Evolutionary conservation across 2,113 vertebrate genomes (phyloP).

Genomic region (Macheiramphus alcinus): DNA sequence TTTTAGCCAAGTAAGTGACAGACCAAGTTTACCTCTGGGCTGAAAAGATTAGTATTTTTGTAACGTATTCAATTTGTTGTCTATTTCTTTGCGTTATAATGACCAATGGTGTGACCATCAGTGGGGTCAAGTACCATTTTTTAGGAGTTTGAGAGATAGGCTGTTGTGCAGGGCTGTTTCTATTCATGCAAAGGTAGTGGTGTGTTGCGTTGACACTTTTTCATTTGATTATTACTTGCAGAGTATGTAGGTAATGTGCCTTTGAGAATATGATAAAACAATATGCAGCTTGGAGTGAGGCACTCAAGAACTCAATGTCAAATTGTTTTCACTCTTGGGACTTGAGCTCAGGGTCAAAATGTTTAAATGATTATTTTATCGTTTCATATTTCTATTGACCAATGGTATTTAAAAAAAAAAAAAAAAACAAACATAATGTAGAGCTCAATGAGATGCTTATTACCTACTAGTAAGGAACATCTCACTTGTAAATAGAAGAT

Average conservation of each 20-base stretch:
- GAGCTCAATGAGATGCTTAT: not conserved
- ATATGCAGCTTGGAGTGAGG: not conserved
- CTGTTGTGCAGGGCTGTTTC: not conserved
- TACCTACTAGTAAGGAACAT: not conserved
- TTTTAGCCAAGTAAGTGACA: not conserved
- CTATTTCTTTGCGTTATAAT: not conserved
- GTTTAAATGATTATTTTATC: not conserved
- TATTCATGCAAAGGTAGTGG: accelerated
- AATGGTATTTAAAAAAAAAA: not conserved
- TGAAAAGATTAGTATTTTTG: not conserved
- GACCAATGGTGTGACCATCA: not conserved
- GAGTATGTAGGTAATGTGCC: not conserved
- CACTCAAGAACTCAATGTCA: not conserved
- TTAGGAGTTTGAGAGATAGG: not conserved
- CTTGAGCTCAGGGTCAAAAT: not conserved
- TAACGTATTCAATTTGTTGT: not conserved
- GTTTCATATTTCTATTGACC: not conserved
- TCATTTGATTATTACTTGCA: not conserved
- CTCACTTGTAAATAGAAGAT: not conserved
- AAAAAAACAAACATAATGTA: not conserved
- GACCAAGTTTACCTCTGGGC: not conserved
- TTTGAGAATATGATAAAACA: not conserved
- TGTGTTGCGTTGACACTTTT: not conserved
- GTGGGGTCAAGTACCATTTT: not conserved
- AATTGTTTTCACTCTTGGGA: not conserved